Evolutionary conservation across 2,113 vertebrate genomes (phyloP).

Genomic region (Tapirus terrestris): DNA sequence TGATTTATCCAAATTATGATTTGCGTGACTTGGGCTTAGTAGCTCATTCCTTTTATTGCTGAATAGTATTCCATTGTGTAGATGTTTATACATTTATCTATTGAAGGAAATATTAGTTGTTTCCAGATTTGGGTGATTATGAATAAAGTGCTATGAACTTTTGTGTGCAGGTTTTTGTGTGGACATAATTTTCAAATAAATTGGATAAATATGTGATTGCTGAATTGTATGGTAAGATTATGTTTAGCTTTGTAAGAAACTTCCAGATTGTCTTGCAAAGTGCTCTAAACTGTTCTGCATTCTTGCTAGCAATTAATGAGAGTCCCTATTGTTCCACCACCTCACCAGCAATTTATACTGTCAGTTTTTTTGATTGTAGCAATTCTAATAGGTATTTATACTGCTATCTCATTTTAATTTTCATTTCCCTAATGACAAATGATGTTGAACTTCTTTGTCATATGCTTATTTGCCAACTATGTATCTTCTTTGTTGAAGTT

Average conservation of each 20-base stretch:
- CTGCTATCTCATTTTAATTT: not conserved
- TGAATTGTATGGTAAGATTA: not conserved
- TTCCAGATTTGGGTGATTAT: no score
- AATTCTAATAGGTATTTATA: not conserved
- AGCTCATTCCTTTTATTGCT: not conserved
- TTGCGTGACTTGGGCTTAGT: not conserved
- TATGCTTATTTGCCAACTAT: not conserved
- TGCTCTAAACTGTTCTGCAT: not conserved
- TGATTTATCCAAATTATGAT: not conserved
- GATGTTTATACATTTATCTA: no score
- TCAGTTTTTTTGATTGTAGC: not conserved
- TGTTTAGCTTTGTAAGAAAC: not conserved
- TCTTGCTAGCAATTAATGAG: no score
- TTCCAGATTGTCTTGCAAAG: no score
- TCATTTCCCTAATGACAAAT: not conserved
- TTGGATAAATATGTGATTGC: not conserved
- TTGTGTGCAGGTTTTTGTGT: no score
- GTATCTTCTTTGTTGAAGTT: not conserved
- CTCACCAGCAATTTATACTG: not conserved
- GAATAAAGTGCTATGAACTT: no score
- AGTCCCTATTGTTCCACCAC: not conserved
- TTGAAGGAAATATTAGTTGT: no score
- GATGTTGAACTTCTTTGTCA: not conserved
- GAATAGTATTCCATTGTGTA: not conserved
- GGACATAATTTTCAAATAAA: not conserved